Conservation (phyloP, 2,888 invertebrate genomes). For the Oscheius sp. region DNA sequence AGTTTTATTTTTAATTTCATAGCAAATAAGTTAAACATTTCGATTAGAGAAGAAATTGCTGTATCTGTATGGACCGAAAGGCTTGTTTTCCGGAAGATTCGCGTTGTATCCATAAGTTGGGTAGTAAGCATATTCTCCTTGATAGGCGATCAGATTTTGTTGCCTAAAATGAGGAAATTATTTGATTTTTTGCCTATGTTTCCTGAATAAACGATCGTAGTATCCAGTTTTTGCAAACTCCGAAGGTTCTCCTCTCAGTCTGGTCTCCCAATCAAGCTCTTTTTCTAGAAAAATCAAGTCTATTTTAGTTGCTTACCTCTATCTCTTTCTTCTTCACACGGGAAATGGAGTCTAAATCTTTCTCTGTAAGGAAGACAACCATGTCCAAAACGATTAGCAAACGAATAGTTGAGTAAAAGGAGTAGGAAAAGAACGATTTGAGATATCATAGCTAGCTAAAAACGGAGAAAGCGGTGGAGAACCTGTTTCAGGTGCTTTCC, state of each 20-base stretch:
- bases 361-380: constrained; percentile 23
- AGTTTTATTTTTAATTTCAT: too few species aligned
- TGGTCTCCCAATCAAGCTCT: constrained; percentile 28
- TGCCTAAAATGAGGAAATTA: constrained; percentile 26
- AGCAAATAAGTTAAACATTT: not conserved
- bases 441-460: not conserved
- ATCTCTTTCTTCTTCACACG: constrained; percentile 14
- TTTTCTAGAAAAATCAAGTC: constrained; percentile 28
- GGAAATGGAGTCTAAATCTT: not conserved
- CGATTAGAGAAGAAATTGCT: constrained; percentile 32
- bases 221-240: constrained; percentile 47
- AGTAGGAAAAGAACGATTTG: constrained; percentile 1
- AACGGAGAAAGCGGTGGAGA: not conserved
- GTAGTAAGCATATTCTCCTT: constrained; percentile 40
- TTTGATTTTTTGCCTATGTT: not conserved
- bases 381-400: constrained; percentile 9
- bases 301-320: not conserved
- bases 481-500: not conserved
- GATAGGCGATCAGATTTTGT: constrained; percentile 39
- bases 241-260: constrained; percentile 40
- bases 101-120: constrained; percentile 51
- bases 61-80: constrained; percentile 34
- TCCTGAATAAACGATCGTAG: constrained; percentile 48
- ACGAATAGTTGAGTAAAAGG: not conserved
- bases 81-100: constrained; percentile 35